A percentile compares a stretch with the other conserved stretches of the same genome.
These are phyloP conservation scores for Neostethus bicornis DNA, from an alignment of 2,797 vertebrate genomes.

Conservation along the genomic window DNA sequence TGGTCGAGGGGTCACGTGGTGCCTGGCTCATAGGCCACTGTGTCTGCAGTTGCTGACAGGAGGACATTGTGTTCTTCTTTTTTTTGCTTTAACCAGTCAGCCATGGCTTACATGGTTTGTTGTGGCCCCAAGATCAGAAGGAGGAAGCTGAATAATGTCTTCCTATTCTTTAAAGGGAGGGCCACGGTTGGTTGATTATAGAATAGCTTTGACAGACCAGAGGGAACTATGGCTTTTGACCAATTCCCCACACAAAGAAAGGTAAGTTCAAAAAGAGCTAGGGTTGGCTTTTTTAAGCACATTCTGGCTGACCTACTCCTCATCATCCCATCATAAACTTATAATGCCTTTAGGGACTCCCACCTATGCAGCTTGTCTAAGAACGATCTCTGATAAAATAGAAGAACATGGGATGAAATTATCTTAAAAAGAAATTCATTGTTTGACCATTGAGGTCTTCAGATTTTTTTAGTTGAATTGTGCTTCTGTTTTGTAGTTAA, in stretches of 20 bases:
- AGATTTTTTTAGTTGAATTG: background rate
- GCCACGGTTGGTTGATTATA: slow-evolving; percentile 83
- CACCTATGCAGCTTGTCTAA: slow-evolving; percentile 57
- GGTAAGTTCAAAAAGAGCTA: slow-evolving; percentile 72
- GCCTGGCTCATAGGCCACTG: slow-evolving; percentile 66
- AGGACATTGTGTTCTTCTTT: slow-evolving; percentile 76
- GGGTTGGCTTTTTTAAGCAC: slow-evolving; percentile 72
- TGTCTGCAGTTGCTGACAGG: slow-evolving; percentile 72
- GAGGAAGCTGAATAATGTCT: slow-evolving; percentile 86
- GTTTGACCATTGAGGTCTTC: background rate
- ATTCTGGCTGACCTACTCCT: slow-evolving; percentile 70
- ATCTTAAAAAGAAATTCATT: no score
- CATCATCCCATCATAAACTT: slow-evolving; percentile 74
- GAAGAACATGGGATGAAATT: slow-evolving; percentile 36
- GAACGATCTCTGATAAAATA: slow-evolving; percentile 45
- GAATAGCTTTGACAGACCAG: slow-evolving; percentile 84
- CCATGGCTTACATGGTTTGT: slow-evolving; percentile 83
- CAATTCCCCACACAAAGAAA: slow-evolving; percentile 77
- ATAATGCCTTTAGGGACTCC: slow-evolving; percentile 68
- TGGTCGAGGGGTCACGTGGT: slow-evolving; percentile 61
- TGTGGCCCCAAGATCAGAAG: slow-evolving; percentile 83
- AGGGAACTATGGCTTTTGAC: slow-evolving; percentile 84
- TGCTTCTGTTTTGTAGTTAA: slow-evolving; percentile 5
- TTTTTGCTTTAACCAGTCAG: slow-evolving; percentile 78
- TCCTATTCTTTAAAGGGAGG: slow-evolving; percentile 83